Conservation (phyloP, 2,888 invertebrate genomes). For the Lacanobia oleracea region DNA sequence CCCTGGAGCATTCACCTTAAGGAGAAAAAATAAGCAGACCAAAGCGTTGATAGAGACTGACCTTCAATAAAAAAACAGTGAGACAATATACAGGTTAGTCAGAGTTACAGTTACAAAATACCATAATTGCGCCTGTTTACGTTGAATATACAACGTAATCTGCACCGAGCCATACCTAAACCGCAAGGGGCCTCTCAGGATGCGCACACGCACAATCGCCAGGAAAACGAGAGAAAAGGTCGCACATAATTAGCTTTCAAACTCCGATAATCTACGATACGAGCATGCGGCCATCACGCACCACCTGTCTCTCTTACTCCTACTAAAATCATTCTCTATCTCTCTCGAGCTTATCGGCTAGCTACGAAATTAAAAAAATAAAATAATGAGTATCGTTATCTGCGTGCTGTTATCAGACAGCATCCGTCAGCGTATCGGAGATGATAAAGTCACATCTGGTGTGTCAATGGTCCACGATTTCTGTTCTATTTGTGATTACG, state of each 20-base stretch:
- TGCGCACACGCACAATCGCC: neutral
- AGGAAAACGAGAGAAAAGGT: conserved; percentile 60
- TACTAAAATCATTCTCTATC: conserved; percentile 68
- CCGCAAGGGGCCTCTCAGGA: conserved; percentile 23
- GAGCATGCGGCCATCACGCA: conserved; percentile 83
- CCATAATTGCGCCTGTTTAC: neutral
- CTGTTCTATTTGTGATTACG: conserved; percentile 70
- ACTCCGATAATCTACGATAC: conserved; percentile 71
- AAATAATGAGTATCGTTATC: conserved; percentile 82
- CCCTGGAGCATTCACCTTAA: too few species aligned
- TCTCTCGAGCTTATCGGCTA: conserved; percentile 76
- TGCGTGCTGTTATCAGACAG: conserved; percentile 75
- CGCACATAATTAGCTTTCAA: conserved; percentile 66
- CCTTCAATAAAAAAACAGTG: too few species aligned
- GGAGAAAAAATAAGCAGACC: too few species aligned
- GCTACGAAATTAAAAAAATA: conserved; percentile 84
- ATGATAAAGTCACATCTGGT: conserved; percentile 83
- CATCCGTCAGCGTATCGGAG: conserved; percentile 82
- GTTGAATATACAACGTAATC: neutral
- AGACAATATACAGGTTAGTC: too few species aligned
- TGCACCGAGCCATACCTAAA: neutral
- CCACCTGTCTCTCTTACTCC: conserved; percentile 75
- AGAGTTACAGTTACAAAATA: neutral
- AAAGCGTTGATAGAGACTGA: too few species aligned
- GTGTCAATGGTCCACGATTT: conserved; percentile 78